A percentile compares a stretch with the other conserved stretches of the same genome.
These are phyloP conservation scores for Nemapogon koenigi DNA, from an alignment of 2,888 invertebrate species.

Conservation along the genomic window DNA sequence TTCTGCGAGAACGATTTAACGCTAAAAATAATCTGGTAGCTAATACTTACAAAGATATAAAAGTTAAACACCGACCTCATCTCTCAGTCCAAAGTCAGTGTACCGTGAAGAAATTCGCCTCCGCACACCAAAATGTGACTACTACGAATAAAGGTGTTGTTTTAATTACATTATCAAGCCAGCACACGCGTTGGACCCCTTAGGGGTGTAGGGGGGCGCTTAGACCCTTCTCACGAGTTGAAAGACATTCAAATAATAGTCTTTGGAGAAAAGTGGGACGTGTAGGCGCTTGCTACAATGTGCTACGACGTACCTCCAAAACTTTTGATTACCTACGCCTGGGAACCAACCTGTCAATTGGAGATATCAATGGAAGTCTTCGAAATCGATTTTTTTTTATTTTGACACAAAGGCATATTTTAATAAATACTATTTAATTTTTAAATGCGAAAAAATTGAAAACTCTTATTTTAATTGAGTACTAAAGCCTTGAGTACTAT, in stretches of 20 bases:
- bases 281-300: constrained; percentile 15
- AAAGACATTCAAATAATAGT: constrained; percentile 64
- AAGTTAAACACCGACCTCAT: too few relatives aligned
- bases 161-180: constrained; percentile 64
- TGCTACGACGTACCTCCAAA: constrained; percentile 4
- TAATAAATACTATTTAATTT: too few relatives aligned
- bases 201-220: constrained; percentile 21
- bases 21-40: too few relatives aligned
- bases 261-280: constrained; percentile 49
- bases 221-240: constrained; percentile 59
- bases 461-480: too few relatives aligned
- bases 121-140: constrained; percentile 20
- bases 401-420: too few relatives aligned
- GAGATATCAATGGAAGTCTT: too few relatives aligned
- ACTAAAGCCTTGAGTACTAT: too few relatives aligned
- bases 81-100: constrained; percentile 5
- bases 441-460: too few relatives aligned
- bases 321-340: constrained; percentile 9
- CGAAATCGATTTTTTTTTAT: too few relatives aligned
- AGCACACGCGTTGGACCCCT: constrained; percentile 38
- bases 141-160: constrained; percentile 59
- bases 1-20: too few relatives aligned
- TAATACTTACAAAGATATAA: too few relatives aligned
- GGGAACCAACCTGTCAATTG: constrained; percentile 4
- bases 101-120: constrained; percentile 3